Evolutionary conservation across 2,113 vertebrate genomes (phyloP), one percentile per base, ranked within the genome.

Genomic region (Pelecanoides urinatrix): DNA sequence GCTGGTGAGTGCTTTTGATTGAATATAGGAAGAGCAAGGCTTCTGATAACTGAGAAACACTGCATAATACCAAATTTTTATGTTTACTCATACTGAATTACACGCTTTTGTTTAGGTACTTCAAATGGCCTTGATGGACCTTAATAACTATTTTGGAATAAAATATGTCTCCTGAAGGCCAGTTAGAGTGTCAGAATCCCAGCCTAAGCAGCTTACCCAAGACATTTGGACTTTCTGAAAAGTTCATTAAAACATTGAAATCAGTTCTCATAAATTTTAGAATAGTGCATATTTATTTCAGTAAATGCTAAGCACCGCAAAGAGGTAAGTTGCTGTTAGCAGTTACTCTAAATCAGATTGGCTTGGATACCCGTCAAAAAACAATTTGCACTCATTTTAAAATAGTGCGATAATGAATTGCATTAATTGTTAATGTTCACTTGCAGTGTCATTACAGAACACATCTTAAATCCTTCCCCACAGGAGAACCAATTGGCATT

Each of bases 391-490:
- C 58, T 42, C 73, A 50, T 53, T 95, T 93, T 56, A 88, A 88
- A 91, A 85, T 14, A 81, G 76, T 75, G 92, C 84, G 68, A 92
- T 96, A 95, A 97, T 96, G 68, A 95, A 96, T 94, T 96, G 83
- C 94, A 97, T 97, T 93, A 96, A 96, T 96, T 94, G 94, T 96
- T 96, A 95, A 97, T 97, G 95, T 56, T 89, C 50, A 23, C 47
- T 94, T 81, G 92, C 75, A 47, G 22, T 55, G 53, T 72, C 68
- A 63, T 88, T 86, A 72, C 50, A 55, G 95, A 90, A 56, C 17
- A 62, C 30, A 59, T 22, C 44, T 59, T 63, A 77, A 84, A 63
- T 67, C 47, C 49, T 81, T 92, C 47, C 73, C 66, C 25, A 36
- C 18, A 52, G 47, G 75, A 72, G 25, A 49, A 67, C 38, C 29